Conservation (phyloP, 2,113 vertebrate genomes). For the Cyphomyrus discorhynchus region DNA sequence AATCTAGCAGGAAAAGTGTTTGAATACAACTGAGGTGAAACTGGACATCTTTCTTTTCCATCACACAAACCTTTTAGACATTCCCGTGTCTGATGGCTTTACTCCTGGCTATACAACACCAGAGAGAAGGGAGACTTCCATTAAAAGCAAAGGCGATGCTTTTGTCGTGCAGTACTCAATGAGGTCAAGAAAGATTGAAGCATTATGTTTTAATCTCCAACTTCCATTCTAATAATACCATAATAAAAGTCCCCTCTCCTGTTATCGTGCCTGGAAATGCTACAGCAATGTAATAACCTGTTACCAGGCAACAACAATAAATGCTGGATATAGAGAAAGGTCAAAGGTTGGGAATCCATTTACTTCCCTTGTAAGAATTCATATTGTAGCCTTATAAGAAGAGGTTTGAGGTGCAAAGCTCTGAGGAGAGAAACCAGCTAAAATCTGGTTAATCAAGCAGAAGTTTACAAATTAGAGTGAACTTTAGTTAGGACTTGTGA, state of each 20-base stretch:
- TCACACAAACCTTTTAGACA: not conserved
- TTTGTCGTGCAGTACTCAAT: not conserved
- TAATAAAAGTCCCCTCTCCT: not conserved
- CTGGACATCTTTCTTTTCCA: not conserved
- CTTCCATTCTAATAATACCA: not conserved
- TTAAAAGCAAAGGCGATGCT: not conserved
- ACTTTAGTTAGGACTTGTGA: not conserved
- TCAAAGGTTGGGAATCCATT: slow-evolving; percentile 4
- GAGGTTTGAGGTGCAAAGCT: not conserved
- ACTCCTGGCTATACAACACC: not conserved
- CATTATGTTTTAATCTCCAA: not conserved
- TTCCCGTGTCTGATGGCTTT: not conserved
- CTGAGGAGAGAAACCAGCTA: not conserved
- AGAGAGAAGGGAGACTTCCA: not conserved
- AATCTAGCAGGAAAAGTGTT: not conserved
- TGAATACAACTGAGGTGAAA: not conserved
- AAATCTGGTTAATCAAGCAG: not conserved
- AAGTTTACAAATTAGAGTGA: not conserved
- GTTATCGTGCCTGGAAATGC: not conserved
- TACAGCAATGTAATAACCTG: slow-evolving; percentile 3
- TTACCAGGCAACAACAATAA: slow-evolving; percentile 16
- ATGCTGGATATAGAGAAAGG: not conserved
- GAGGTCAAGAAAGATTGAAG: slow-evolving; percentile 4
- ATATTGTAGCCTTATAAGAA: not conserved
- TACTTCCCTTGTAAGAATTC: not conserved